These are phyloP conservation scores for Leptodirus hochenwartii DNA, from an alignment of 2,888 invertebrate genomes.

Conservation along the genomic window DNA sequence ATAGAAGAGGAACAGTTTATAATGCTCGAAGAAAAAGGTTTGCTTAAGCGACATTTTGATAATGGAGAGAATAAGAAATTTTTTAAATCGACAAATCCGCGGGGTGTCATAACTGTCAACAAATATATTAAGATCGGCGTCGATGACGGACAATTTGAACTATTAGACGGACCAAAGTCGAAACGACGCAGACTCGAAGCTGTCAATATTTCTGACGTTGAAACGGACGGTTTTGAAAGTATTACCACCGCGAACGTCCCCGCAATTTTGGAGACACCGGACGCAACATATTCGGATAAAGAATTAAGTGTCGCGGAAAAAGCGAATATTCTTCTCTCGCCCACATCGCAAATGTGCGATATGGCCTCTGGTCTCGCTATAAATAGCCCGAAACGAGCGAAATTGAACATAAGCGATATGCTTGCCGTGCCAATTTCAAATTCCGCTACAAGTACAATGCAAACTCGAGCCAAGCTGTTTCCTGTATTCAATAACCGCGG, in stretches of 20 bases:
- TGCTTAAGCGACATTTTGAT: conserved; percentile 8
- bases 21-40: conserved; percentile 7
- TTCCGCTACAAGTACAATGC: neutral
- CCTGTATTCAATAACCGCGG: conserved; percentile 26
- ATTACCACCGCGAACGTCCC: conserved; percentile 22
- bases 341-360: conserved; percentile 31
- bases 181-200: neutral
- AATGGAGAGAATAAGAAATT: conserved; percentile 22
- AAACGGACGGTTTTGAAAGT: conserved; percentile 12
- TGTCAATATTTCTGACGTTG: too few relatives aligned
- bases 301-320: conserved; percentile 7
- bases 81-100: conserved; percentile 25
- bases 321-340: conserved; percentile 24
- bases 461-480: conserved; percentile 22
- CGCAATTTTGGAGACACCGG: conserved; percentile 22
- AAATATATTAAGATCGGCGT: conserved; percentile 25
- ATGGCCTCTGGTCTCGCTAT: conserved; percentile 30
- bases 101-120: conserved; percentile 23
- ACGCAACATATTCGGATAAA: conserved; percentile 11
- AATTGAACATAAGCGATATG: conserved; percentile 18
- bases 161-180: conserved; percentile 11
- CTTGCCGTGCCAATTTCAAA: conserved; percentile 14
- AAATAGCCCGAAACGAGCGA: conserved; percentile 29
- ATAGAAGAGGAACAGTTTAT: conserved; percentile 8
- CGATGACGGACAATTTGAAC: conserved; percentile 20